phyloP scores from a whole-genome alignment of 2,113 vertebrate species.

The Gulo gulo region DNA sequence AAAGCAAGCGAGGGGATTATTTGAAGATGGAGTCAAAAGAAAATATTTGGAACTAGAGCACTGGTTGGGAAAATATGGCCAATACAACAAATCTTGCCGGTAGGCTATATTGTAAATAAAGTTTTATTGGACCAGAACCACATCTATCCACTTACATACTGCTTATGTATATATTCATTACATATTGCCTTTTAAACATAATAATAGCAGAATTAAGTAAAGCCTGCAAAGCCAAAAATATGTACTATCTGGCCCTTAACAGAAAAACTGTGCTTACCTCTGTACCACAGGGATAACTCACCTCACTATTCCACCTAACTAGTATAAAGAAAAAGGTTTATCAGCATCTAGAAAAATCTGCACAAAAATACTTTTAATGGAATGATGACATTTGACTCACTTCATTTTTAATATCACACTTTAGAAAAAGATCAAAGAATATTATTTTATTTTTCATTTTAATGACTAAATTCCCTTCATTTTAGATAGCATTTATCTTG shows the following conservation, averaged over 20 bases:
- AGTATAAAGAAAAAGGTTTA: background rate
- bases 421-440: background rate
- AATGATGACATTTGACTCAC: background rate
- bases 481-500: background rate
- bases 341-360: background rate
- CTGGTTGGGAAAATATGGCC: background rate
- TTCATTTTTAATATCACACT: background rate
- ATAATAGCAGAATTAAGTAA: conserved; percentile 10
- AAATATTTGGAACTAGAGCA: background rate
- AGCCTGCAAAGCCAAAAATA: background rate
- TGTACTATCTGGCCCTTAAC: background rate
- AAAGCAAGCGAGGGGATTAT: background rate
- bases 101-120: background rate
- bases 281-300: background rate
- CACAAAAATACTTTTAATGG: background rate
- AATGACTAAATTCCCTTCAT: background rate
- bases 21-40: background rate
- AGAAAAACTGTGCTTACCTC: background rate
- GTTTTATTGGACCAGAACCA: background rate
- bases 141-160: background rate
- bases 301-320: background rate
- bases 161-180: background rate
- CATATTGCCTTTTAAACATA: background rate
- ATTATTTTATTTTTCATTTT: background rate
- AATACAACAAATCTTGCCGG: background rate